A percentile compares a stretch with the other conserved stretches of the same genome.
These are phyloP conservation scores for Epizoanthus ramosus DNA, from an alignment of 92 coral and sea anemone genomes.

Conservation along the genomic window DNA sequence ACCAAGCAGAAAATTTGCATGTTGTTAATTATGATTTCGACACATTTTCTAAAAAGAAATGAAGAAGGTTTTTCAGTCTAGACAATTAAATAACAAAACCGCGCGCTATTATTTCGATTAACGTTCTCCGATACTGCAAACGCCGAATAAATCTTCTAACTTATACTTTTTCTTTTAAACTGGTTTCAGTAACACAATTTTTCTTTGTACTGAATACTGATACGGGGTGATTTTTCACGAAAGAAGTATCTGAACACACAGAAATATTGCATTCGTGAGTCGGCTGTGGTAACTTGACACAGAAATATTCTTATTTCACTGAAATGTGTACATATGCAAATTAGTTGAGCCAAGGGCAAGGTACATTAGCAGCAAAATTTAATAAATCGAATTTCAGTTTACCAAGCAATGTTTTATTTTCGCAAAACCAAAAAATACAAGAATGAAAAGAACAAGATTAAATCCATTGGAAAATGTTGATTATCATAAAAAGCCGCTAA, in stretches of 20 bases:
- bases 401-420: neutral
- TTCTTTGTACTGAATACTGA: too few species aligned
- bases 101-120: neutral
- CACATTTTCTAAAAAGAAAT: too few species aligned
- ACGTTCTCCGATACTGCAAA: neutral
- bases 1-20: too few species aligned
- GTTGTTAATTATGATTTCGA: too few species aligned
- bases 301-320: neutral
- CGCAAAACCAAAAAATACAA: too few species aligned
- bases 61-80: neutral
- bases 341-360: neutral
- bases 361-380: neutral
- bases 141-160: neutral
- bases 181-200: too few species aligned
- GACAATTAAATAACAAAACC: conserved; percentile 5
- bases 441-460: too few species aligned
- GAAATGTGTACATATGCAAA: conserved; percentile 6
- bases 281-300: neutral
- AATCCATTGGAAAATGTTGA: neutral
- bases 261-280: neutral
- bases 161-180: too few species aligned
- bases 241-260: neutral
- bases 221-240: too few species aligned
- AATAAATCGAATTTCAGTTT: neutral
- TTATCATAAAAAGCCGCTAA: neutral